phyloP scores from a whole-genome alignment of 2,797 vertebrate species.

The Odontamblyopus rebecca region DNA sequence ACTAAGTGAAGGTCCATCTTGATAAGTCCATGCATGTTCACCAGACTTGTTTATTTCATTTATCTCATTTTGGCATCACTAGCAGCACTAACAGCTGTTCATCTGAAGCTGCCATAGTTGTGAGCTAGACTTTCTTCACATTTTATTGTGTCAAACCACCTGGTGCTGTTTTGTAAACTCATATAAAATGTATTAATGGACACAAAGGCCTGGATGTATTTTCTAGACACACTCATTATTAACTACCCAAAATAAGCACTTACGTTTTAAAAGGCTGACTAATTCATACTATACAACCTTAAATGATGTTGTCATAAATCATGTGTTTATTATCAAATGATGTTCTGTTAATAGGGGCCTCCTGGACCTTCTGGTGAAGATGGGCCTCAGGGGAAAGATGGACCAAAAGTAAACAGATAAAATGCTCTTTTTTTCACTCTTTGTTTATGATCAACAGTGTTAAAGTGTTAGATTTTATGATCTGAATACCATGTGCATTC shows the following conservation, averaged over 20 bases:
- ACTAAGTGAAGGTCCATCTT: too few species aligned
- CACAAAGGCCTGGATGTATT: not conserved
- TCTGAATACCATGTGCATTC: constrained; percentile 14
- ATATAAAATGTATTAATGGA: not conserved
- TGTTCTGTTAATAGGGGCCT: constrained; percentile 77
- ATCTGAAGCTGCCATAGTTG: too few species aligned
- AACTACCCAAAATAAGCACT: not conserved
- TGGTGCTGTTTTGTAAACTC: not conserved
- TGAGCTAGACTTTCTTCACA: too few species aligned
- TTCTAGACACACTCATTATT: not conserved
- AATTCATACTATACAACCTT: not conserved
- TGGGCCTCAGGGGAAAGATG: constrained; percentile 92
- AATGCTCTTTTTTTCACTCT: not conserved
- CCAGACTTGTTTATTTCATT: too few species aligned
- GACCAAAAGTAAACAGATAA: constrained; percentile 83
- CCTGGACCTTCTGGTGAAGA: constrained; percentile 90
- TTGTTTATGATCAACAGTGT: not conserved
- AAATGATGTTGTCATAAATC: not conserved
- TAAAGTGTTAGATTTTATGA: not conserved
- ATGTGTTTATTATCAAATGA: not conserved
- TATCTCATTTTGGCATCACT: too few species aligned
- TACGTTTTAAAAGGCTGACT: not conserved
- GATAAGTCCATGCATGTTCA: too few species aligned
- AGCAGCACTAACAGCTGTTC: too few species aligned
- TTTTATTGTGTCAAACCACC: too few species aligned